A percentile compares a stretch with the other conserved stretches of the same genome.
Evolutionary conservation across 2,113 vertebrate species (phyloP).

Genomic region (Colaptes auratus): DNA sequence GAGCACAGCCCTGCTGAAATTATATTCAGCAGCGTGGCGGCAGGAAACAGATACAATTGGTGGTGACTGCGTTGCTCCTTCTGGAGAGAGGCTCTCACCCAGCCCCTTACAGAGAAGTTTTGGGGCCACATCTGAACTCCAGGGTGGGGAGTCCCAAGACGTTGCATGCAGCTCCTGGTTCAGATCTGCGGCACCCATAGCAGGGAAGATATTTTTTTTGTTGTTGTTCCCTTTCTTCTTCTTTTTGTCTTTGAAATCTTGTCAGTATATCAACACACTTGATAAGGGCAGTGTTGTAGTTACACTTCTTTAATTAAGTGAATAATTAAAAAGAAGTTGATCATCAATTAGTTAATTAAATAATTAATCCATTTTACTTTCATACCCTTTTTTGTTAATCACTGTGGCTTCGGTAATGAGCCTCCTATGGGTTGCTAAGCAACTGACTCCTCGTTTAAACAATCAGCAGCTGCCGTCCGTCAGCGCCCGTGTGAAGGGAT

Average conservation of each 20-base stretch:
- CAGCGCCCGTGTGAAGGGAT: slow-evolving; percentile 56
- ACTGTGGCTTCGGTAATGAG: slow-evolving; percentile 83
- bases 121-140: not conserved
- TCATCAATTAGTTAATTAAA: slow-evolving; percentile 85
- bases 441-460: slow-evolving; percentile 80
- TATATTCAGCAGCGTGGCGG: not conserved
- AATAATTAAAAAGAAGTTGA: slow-evolving; percentile 86
- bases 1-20: not conserved
- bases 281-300: slow-evolving; percentile 77
- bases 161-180: not conserved
- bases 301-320: slow-evolving; percentile 83
- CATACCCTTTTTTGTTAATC: slow-evolving; percentile 82
- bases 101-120: not conserved
- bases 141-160: not conserved
- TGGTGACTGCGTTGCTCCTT: not conserved
- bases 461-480: slow-evolving; percentile 77
- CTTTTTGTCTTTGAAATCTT: slow-evolving; percentile 69
- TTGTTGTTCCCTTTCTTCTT: not conserved
- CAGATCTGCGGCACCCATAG: fast-evolving
- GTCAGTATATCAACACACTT: slow-evolving; percentile 66
- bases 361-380: slow-evolving; percentile 80
- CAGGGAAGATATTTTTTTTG: not conserved
- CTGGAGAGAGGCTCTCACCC: not conserved
- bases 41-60: not conserved
- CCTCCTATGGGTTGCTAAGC: slow-evolving; percentile 82